Evolutionary conservation across 2,797 vertebrate genomes (phyloP).

Genomic region (Merluccius polli): DNA sequence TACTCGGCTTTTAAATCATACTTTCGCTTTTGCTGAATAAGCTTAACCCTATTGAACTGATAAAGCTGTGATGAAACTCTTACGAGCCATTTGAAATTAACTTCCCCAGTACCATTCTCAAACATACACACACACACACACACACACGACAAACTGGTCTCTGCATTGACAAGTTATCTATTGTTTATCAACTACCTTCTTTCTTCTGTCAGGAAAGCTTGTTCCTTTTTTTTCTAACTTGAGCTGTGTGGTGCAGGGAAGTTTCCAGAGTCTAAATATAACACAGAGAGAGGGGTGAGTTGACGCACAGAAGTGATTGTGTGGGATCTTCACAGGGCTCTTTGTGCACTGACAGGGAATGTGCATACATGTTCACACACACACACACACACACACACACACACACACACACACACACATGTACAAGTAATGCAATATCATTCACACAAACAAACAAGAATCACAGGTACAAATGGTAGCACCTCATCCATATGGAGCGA

Average conservation of each 20-base stretch:
- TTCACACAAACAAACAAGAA: neutral
- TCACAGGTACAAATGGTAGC: neutral
- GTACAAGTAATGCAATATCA: too few relatives aligned
- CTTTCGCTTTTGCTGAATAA: neutral
- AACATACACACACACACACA: constrained; percentile 1
- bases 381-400: constrained; percentile 1
- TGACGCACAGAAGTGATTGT: constrained; percentile 38
- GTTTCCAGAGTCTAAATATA: constrained; percentile 54
- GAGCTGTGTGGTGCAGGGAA: constrained; percentile 44
- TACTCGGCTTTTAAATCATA: neutral
- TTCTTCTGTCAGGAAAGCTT: constrained; percentile 40
- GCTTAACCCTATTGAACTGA: neutral
- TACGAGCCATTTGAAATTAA: constrained; percentile 5
- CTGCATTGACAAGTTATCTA: constrained; percentile 5
- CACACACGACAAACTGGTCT: neutral
- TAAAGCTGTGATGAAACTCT: neutral
- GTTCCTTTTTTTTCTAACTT: constrained; percentile 34
- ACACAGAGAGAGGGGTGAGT: constrained; percentile 46
- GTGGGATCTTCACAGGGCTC: constrained; percentile 33
- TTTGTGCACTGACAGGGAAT: constrained; percentile 4
- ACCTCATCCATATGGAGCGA: neutral
- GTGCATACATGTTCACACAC: neutral
- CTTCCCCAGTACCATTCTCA: neutral
- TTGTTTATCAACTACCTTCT: constrained; percentile 28
- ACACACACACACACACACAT: neutral